Base-by-base conservation (phyloP, 2,113 vertebrate species). In the Heliornis fulica region DNA sequence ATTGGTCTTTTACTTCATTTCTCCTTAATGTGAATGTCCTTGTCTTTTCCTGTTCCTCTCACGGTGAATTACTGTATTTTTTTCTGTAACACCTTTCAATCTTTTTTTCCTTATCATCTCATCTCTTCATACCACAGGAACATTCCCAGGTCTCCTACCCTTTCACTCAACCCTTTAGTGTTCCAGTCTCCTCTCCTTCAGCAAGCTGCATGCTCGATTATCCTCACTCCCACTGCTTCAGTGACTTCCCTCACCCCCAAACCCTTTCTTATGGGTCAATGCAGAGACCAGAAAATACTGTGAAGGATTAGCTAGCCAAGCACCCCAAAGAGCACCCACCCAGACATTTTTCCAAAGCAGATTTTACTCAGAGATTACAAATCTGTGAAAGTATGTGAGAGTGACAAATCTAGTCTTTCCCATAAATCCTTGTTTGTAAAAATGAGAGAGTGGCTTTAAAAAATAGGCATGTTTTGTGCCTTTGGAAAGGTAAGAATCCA, bases 221-320 rank as follows among this genome's bases (percentile, higher is more conserved):
- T 53, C 29, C 38, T 64, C 0, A 0, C 19, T 79, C 36, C 61
- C 21, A 15, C 13, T 61, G 31, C 10, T 50, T 21, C 16, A 32
- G 19, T 53, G 53, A 54, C 21, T 10, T 54, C 9, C 15, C 5
- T 18, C 14, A 56, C 14, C 4, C 26, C 38, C 32, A 77, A 50
- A 50, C 57, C 26, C 26, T 84, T 71, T 43, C 14, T 53, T 22
- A 19, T 75, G 31, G 15, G 10, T 79, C n/a, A 75, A 90, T 92
- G 31, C 28, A 82, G 28, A 64, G 21, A 60, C 31, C 64, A 28
- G 31, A 60, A 85, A 85, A 69, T 25, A n/a, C 18, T 61, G 13
- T 21, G 34, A 74, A 77, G 25, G 25, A 38, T 60, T 53, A 85
- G 19, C 18, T 72, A 91, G 32, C 23, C 63, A 41, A 83, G 50